Percentiles rank a stretch among this genome's conserved stretches.
phyloP scores from a whole-genome alignment of 2,888 invertebrate genomes.

The Lepetodrilus schrolli region DNA sequence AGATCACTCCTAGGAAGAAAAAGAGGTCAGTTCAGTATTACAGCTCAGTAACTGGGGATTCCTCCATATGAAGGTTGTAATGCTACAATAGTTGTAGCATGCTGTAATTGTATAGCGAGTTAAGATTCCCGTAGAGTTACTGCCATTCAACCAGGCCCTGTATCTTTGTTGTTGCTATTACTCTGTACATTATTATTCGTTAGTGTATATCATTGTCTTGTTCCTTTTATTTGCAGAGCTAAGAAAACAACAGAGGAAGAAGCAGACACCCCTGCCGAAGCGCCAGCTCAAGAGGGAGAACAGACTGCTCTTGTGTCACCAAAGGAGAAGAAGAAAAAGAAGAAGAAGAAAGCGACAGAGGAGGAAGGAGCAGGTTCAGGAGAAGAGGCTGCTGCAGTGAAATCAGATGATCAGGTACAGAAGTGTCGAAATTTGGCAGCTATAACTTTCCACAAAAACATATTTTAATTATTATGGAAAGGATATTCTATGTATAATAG shows the following conservation, averaged over 20 bases:
- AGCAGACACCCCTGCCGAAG: conserved; percentile 32
- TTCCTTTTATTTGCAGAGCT: not conserved
- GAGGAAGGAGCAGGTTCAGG: conserved; percentile 31
- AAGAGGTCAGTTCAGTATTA: too few relatives aligned
- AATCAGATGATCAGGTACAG: conserved; percentile 32
- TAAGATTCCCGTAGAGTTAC: too few relatives aligned
- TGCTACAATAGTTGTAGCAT: not conserved
- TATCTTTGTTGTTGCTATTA: not conserved
- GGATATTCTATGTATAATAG: too few relatives aligned
- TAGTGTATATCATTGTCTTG: not conserved
- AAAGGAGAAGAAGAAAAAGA: conserved; percentile 45
- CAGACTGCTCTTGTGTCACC: conserved; percentile 37
- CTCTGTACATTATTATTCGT: not conserved
- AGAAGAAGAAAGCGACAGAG: conserved; percentile 48
- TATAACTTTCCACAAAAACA: not conserved
- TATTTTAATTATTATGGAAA: not conserved
- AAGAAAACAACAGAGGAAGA: conserved; percentile 41
- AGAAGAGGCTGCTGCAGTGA: conserved; percentile 32
- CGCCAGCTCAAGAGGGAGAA: not conserved
- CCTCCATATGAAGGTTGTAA: not conserved
- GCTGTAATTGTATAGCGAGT: too few relatives aligned
- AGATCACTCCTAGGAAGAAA: conserved; percentile 27
- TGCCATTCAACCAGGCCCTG: not conserved
- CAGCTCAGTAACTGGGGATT: too few relatives aligned
- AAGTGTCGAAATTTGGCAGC: not conserved